Evolutionary conservation across 2,113 vertebrate species (phyloP).

Genomic region (Pogonocichla stellata): DNA sequence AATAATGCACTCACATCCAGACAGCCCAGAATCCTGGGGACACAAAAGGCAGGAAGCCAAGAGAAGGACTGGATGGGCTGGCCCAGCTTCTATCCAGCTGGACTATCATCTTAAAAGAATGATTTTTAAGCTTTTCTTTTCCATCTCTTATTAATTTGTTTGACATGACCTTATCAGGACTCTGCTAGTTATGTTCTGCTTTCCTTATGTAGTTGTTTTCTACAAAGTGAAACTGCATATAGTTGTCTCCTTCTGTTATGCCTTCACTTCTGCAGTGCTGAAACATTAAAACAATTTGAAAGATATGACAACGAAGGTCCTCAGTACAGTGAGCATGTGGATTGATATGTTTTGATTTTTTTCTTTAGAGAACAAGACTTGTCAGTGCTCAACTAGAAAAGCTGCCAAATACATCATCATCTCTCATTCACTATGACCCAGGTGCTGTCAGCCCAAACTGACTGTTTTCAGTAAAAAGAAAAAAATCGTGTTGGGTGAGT

Average conservation of each 20-base stretch:
- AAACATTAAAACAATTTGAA: conserved; percentile 62
- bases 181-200: conserved; percentile 36
- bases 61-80: neutral
- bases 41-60: neutral
- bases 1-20: neutral
- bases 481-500: neutral
- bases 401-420: conserved; percentile 52
- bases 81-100: conserved; percentile 16
- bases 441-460: conserved; percentile 62
- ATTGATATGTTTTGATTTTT: conserved; percentile 68
- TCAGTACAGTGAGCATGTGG: conserved; percentile 59
- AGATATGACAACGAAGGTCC: conserved; percentile 62
- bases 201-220: conserved; percentile 32
- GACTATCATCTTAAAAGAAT: neutral
- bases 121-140: neutral
- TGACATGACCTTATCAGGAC: conserved; percentile 60
- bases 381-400: conserved; percentile 66
- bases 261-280: conserved; percentile 9
- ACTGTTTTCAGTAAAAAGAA: conserved; percentile 54
- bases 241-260: conserved; percentile 66
- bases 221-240: conserved; percentile 61
- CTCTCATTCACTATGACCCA: conserved; percentile 59
- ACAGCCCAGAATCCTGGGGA: neutral
- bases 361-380: conserved; percentile 54
- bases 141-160: conserved; percentile 12